Evolutionary conservation across 2,888 invertebrate species (phyloP).

Genomic region (Frankliniella intonsa): DNA sequence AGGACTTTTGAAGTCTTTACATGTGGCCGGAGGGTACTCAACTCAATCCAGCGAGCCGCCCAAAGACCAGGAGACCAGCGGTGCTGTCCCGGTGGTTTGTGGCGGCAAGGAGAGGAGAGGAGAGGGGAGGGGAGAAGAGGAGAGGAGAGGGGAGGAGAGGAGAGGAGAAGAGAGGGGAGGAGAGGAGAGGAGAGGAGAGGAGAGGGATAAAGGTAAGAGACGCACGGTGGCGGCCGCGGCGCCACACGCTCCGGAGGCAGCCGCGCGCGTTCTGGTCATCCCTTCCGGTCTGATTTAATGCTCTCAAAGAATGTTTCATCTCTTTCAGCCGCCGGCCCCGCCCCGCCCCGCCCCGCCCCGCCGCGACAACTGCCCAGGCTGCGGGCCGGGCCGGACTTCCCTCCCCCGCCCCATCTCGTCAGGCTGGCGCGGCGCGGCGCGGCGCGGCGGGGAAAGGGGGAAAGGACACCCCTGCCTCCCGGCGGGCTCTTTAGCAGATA

Average conservation of each 20-base stretch:
- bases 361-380: background rate
- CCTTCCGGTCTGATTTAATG: conserved; percentile 15
- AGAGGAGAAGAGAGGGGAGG: background rate
- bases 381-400: background rate
- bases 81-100: background rate
- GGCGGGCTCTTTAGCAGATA: conserved; percentile 15
- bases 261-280: background rate
- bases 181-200: background rate
- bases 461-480: background rate
- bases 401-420: background rate
- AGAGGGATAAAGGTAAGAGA: conserved; percentile 9
- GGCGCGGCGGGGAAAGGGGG: background rate
- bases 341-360: background rate
- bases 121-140: no score
- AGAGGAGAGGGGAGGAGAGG: no score
- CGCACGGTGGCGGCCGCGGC: background rate
- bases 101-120: background rate
- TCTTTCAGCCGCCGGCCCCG: background rate
- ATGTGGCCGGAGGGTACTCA: conserved; percentile 6
- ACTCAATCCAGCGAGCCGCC: conserved; percentile 1
- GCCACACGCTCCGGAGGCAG: background rate
- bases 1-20: conserved; percentile 20
- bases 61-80: background rate
- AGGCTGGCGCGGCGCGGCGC: background rate
- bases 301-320: background rate